Percentiles rank a stretch among this genome's conserved stretches.
phyloP scores from a whole-genome alignment of 1,140 invertebrate species.

The Steinernema feltiae region DNA sequence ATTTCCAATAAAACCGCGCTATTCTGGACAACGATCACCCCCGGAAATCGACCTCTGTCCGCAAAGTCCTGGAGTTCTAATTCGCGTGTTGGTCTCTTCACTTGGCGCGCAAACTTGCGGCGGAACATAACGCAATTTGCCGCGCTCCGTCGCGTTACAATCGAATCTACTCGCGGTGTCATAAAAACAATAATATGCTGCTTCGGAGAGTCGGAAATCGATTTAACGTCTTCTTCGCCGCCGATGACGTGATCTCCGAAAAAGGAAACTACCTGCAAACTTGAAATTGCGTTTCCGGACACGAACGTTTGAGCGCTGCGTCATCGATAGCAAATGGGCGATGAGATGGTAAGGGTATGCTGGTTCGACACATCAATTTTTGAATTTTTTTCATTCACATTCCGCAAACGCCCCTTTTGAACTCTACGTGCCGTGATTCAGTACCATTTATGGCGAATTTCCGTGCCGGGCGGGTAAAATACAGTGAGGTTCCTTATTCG shows the following conservation, averaged over 20 bases:
- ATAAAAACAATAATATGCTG: conserved; percentile 9
- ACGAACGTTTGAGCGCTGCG: too few relatives aligned
- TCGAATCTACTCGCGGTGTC: not conserved
- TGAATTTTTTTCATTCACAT: too few relatives aligned
- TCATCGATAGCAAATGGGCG: too few relatives aligned
- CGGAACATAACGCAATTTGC: not conserved
- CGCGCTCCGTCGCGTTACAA: not conserved
- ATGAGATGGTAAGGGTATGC: too few relatives aligned
- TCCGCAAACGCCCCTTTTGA: too few relatives aligned
- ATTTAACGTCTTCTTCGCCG: not conserved
- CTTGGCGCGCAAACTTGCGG: not conserved
- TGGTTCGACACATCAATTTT: too few relatives aligned
- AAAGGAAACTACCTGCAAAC: not conserved
- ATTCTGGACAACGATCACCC: not conserved
- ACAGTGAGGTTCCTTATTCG: too few relatives aligned
- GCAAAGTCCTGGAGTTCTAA: not conserved
- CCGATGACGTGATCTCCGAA: not conserved
- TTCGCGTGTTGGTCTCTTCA: not conserved
- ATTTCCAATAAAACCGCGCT: too few relatives aligned
- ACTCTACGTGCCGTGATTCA: too few relatives aligned
- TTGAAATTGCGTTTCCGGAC: too few relatives aligned
- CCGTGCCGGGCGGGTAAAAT: too few relatives aligned
- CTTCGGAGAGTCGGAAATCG: not conserved
- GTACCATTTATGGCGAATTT: too few relatives aligned
- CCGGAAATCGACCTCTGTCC: not conserved